Conservation (phyloP, 2,113 vertebrate species). For the Dermatemys mawii region DNA sequence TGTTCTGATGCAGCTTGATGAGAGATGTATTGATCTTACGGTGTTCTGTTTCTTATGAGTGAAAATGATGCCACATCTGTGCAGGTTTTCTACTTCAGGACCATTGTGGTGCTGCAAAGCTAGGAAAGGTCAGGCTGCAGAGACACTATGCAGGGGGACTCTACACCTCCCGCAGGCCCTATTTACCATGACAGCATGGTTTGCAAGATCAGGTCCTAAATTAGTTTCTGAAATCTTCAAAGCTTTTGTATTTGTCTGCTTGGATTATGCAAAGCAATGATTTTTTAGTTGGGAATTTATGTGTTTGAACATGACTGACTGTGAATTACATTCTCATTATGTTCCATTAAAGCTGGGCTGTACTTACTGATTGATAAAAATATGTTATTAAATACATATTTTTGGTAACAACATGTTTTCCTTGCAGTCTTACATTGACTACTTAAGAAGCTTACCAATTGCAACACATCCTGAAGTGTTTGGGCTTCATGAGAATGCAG, state of each 20-base stretch:
- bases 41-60: background rate
- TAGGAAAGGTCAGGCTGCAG: background rate
- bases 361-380: background rate
- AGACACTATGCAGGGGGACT: background rate
- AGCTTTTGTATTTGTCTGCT: conserved; percentile 3
- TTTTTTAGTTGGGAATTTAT: background rate
- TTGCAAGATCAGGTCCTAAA: background rate
- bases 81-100: background rate
- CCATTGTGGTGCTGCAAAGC: background rate
- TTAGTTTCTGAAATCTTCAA: conserved; percentile 7
- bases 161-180: background rate
- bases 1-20: rapidly evolving
- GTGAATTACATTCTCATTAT: background rate
- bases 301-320: background rate
- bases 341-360: background rate
- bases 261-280: background rate
- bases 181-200: background rate
- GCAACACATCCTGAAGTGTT: conserved; percentile 89
- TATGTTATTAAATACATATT: background rate
- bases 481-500: conserved; percentile 92
- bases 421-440: conserved; percentile 86
- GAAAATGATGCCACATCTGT: background rate
- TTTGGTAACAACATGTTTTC: conserved; percentile 35
- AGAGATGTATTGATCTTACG: background rate
- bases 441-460: conserved; percentile 87